Evolutionary conservation across 2,113 vertebrate species (phyloP).

Genomic region (Cichladusa arquata): DNA sequence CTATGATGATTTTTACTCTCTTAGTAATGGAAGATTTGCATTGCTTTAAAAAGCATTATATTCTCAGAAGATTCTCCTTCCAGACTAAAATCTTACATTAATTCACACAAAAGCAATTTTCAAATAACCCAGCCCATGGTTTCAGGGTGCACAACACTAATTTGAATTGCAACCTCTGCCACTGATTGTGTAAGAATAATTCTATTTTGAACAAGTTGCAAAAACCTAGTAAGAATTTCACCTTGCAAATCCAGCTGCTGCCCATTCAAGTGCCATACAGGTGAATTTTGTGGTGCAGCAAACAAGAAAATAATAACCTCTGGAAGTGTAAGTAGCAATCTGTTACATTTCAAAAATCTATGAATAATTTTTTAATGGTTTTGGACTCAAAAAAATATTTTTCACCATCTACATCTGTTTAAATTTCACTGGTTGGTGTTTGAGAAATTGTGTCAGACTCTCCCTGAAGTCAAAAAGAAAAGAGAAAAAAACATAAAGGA

Average conservation of each 20-base stretch:
- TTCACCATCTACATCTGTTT: not conserved
- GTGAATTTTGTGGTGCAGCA: not conserved
- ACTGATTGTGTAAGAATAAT: not conserved
- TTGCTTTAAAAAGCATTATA: not conserved
- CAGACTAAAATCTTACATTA: not conserved
- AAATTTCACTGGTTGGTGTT: not conserved
- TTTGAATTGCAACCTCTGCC: not conserved
- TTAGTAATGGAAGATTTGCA: not conserved
- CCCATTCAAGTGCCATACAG: not conserved
- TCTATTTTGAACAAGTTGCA: not conserved
- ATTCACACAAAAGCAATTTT: not conserved
- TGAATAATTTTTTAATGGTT: not conserved
- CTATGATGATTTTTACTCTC: not conserved
- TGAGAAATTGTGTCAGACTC: not conserved
- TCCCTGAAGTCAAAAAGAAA: not conserved
- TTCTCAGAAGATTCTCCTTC: not conserved
- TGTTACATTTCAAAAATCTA: not conserved
- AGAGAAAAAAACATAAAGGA: not conserved
- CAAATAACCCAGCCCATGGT: not conserved
- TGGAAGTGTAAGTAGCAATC: not conserved
- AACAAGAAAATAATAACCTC: not conserved
- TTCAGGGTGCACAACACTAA: accelerated
- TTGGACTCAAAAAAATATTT: not conserved
- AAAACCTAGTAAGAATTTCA: not conserved
- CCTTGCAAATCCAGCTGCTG: not conserved